A percentile compares a stretch with the other conserved stretches of the same genome.
Evolutionary conservation across 2,888 invertebrate species (phyloP).

Genomic region (Rotaria sp.): DNA sequence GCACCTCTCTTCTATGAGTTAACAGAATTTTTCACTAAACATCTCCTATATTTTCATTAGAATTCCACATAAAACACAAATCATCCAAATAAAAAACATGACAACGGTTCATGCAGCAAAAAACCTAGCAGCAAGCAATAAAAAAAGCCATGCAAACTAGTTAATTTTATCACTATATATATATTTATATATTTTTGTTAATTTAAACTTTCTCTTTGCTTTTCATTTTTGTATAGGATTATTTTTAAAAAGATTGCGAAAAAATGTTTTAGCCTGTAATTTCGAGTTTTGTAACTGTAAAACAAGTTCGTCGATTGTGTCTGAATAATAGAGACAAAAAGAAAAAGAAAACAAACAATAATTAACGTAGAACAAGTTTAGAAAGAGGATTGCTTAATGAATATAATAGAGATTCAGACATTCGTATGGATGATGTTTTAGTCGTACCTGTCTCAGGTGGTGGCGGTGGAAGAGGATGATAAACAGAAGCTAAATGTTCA

Average conservation of each 20-base stretch:
- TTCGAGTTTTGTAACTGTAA: not conserved
- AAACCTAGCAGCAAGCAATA: not conserved
- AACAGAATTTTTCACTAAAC: not conserved
- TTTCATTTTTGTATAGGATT: not conserved
- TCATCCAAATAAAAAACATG: not conserved
- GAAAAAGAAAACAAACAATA: not conserved
- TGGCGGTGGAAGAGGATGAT: not conserved
- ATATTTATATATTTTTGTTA: not conserved
- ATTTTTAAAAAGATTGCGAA: conserved; percentile 18
- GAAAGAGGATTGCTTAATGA: conserved; percentile 15
- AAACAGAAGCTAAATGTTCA: conserved; percentile 7
- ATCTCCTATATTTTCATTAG: not conserved
- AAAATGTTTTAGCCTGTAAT: conserved; percentile 4
- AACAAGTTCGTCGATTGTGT: conserved; percentile 16
- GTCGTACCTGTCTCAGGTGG: not conserved
- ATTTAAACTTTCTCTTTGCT: not conserved
- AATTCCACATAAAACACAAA: not conserved
- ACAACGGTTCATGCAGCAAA: not conserved
- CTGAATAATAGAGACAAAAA: not conserved
- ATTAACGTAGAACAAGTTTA: not conserved
- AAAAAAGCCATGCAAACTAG: not conserved
- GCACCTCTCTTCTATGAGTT: not conserved
- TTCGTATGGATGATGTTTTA: not conserved
- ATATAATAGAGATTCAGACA: not conserved
- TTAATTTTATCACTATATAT: not conserved